Base-by-base conservation (phyloP, 1,140 invertebrate genomes). In the Hyphantria cunea region DNA sequence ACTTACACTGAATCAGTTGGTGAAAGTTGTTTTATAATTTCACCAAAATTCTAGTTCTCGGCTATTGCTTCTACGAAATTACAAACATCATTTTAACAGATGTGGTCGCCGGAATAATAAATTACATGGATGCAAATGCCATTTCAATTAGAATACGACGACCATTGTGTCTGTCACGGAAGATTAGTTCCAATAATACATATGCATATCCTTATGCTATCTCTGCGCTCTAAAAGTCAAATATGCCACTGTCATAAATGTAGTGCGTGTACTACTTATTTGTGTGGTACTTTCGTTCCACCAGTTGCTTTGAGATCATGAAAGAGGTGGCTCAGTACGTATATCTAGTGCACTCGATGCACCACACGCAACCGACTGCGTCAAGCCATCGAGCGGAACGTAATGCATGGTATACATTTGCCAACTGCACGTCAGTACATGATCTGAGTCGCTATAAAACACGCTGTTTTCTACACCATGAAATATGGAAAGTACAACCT, bases 401-500 rank as follows among this genome's bases (percentile, higher is more conserved):
- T 64, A 76, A 74, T 78, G 76, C 79, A 75, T 74, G 76, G 70
- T 74, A 66, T 76, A 79, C 82, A 79, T 76, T 81, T 71, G 75
- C 69, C 65, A 66, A 72, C 65, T 76, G 76, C 75, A 78, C 76
- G 71, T 63, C 76, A 73, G 61, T 77, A 69, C 74, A 72, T 66
- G 61, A 78, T 75, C 71, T 81, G 66, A 56, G 66, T 74, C 78
- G 84, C 77, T 82, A 81, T 70, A 74, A 51, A 64, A 68, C 51
- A 65, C 59, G 48, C 65, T 66, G 17, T 25, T 25, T 25, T 25
- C 68, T 79, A 75, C 67, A 86, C 68, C 63, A 93, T 93, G 92
- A 93, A 92, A 78, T 89, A 92, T 86, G 92, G 92, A 72, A 92
- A 92, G 84, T 93, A 93, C 78, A 87, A 92, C 86, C 83, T 93